These are phyloP conservation scores for Temnothorax curvispinosus DNA, from an alignment of 1,140 invertebrate species.

Conservation along the genomic window DNA sequence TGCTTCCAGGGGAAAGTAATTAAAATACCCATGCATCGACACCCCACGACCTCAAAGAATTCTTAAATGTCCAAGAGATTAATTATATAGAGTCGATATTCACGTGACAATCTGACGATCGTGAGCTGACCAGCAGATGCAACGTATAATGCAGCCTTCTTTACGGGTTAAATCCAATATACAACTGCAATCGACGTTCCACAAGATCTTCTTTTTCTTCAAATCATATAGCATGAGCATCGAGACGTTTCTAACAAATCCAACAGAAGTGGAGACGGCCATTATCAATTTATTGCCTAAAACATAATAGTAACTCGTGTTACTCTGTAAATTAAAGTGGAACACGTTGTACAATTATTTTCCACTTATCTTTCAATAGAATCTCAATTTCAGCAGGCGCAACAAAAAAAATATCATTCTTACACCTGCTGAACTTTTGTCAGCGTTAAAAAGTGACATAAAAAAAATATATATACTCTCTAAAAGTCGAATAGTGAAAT, in stretches of 20 bases:
- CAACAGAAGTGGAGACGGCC: not conserved
- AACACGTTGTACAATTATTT: not conserved
- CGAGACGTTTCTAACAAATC: not conserved
- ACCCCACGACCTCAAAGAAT: not conserved
- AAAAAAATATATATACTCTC: not conserved
- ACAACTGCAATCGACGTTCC: not conserved
- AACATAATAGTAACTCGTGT: not conserved
- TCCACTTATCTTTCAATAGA: not conserved
- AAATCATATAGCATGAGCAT: conserved; percentile 7
- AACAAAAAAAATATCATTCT: not conserved
- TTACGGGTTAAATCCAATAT: fast-evolving
- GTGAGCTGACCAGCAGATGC: conserved; percentile 68
- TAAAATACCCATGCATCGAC: too few relatives aligned
- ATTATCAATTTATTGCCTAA: conserved; percentile 36
- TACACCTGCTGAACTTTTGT: not conserved
- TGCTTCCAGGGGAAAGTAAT: too few relatives aligned
- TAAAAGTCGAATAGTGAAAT: too few relatives aligned
- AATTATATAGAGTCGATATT: conserved; percentile 25
- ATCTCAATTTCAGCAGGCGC: not conserved
- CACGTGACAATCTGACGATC: conserved; percentile 72
- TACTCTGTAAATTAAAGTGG: not conserved
- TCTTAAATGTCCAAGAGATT: not conserved
- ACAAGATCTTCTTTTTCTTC: not conserved
- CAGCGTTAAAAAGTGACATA: not conserved
- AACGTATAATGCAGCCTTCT: conserved; percentile 34